phyloP scores from a whole-genome alignment of 2,113 vertebrate species.

The Coracopsis vasa region DNA sequence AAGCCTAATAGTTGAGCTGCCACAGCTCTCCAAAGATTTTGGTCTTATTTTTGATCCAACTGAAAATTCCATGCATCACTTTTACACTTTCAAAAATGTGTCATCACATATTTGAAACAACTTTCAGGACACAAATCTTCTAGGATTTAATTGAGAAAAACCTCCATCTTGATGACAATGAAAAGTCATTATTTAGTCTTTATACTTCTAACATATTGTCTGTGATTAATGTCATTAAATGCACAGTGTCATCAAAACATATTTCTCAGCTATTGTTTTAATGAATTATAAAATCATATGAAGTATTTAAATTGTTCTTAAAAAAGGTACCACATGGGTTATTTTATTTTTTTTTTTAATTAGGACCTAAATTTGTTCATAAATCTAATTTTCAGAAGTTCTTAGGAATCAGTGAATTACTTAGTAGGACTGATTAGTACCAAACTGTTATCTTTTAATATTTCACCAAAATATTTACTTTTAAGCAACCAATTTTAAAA shows the following conservation, averaged over 20 bases:
- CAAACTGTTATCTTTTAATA: not conserved
- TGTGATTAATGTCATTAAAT: not conserved
- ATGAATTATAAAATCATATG: not conserved
- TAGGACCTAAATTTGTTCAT: not conserved
- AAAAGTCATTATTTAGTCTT: not conserved
- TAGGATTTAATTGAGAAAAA: not conserved
- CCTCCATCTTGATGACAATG: not conserved
- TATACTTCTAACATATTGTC: not conserved
- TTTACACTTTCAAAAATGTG: not conserved
- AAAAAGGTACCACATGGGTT: fast-evolving
- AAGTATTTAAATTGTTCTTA: not conserved
- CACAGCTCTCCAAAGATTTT: not conserved
- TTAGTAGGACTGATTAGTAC: not conserved
- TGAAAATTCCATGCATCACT: not conserved
- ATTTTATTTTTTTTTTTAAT: not conserved
- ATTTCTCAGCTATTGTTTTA: not conserved
- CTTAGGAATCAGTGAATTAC: not conserved
- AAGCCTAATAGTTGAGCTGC: not conserved
- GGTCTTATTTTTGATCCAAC: not conserved
- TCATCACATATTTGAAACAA: not conserved
- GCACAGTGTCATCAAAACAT: not conserved
- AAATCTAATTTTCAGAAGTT: not conserved
- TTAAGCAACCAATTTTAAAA: not conserved
- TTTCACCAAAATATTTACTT: not conserved
- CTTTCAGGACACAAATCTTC: not conserved